phyloP scores from a whole-genome alignment of 2,113 vertebrate species.

The Perognathus longimembris region DNA sequence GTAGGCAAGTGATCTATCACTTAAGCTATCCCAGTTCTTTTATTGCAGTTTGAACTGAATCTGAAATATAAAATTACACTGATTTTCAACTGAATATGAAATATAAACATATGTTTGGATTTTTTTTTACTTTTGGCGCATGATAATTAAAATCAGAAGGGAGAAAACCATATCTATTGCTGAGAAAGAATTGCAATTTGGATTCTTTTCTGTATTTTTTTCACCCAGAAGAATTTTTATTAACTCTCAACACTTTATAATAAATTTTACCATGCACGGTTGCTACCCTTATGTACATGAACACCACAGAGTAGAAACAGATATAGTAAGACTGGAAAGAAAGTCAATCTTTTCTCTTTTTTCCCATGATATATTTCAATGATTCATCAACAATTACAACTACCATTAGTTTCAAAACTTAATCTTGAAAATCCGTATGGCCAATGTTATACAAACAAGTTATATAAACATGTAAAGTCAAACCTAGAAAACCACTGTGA shows the following conservation, averaged over 20 bases:
- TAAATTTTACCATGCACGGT: neutral
- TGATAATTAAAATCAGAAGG: neutral
- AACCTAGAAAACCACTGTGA: neutral
- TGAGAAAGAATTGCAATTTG: neutral
- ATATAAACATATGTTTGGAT: neutral
- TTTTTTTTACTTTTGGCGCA: neutral
- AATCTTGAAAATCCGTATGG: neutral
- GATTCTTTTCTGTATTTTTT: neutral
- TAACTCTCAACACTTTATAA: neutral
- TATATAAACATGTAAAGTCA: neutral
- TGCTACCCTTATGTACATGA: neutral
- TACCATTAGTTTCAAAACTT: neutral
- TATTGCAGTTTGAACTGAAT: no score
- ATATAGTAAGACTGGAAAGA: neutral
- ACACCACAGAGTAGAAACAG: no score
- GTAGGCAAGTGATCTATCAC: no score
- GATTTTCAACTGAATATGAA: neutral
- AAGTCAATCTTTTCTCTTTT: neutral
- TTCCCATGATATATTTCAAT: no score
- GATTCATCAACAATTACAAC: neutral
- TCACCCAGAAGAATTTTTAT: neutral
- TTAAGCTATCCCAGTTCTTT: no score
- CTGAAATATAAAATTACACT: no score
- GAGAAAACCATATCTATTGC: neutral
- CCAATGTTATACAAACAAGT: no score